Evolutionary conservation across 2,797 vertebrate species (phyloP), one percentile per base, ranked within the genome.

Genomic region (Rhinogobio ventralis): DNA sequence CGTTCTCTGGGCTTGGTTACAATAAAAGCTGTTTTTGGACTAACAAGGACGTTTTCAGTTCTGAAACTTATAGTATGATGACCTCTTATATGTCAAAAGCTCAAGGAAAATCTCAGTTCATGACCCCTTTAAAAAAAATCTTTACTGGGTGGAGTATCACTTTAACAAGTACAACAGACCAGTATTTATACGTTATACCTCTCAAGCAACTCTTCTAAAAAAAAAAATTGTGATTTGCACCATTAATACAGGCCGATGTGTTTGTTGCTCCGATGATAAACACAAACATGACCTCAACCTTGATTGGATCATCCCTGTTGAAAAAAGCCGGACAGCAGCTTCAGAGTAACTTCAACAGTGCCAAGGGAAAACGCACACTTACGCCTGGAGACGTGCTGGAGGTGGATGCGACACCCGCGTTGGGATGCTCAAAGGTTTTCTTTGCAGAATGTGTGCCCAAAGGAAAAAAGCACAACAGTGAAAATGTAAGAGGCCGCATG

Each of bases 361-460:
- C 66, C 8, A 81, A 71, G 62, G 39, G 64, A 0, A 85, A 9
- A 0, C 23, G n/a, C 5, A 25, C 7, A 15, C 3, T 91, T 49
- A 1, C 0, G 0, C 90, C 92, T 11, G 93, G 93, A 55, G 91
- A 89, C 6, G 90, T 95, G 45, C 60, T 94, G 81, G 85, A 90
- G 69, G 90, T 94, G 0, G 72, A 82, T 2, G 91, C 77, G 0
- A 88, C 89, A 28, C 57, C 86, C 0, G 60, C 83, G 60, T 33
- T 94, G n/a, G 87, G 89, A 55, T 93, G 90, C 86, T 85, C 87
- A 4, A 93, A 90, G 69, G 71, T 95, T 71, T 89, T 92, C 80
- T 93, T 93, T 83, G 85, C 94, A 9, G 90, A 94, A 49, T 94
- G 93, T 62, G 4, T 81, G 11, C 83, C 88, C 4, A 93, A 92